Evolutionary conservation across 2,888 invertebrate genomes (phyloP), one percentile per base, ranked within the genome.

Genomic region (Harpalus rufipes): DNA sequence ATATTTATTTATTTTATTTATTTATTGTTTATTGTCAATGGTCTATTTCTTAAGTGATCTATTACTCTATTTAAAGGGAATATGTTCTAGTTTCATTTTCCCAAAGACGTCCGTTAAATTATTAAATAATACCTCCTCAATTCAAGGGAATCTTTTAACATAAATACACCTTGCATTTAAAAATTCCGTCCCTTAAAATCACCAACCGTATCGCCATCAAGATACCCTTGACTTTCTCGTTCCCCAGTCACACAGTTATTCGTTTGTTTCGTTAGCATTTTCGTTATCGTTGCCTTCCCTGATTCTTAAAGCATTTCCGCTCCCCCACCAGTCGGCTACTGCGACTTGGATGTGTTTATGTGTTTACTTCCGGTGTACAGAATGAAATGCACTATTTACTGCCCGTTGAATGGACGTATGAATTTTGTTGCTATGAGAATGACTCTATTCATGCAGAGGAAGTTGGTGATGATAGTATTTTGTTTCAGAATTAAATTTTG

Each of bases 281-380:
- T 44, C 41, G 44, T 74, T 74, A 74, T 74, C 72, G 44, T n/a
- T 12, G n/a, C 39, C 39, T 68, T 68, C n/a, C n/a, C 68, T 51
- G 18, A 41, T 74, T 74, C 72, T 74, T 74, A 74, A 74, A 74
- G 72, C 44, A 74, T 18, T 74, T 74, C 72, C 72, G 72, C 4
- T 74, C 18, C 16, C 44, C 10, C 25, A 7, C 44, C 16, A 7
- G 0, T 39, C 41, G n/a, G 41, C 32, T 39, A 68, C 72, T 10
- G 25, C 4, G 41, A 14, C 44, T 16, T 44, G 72, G 72, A 74
- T 51, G 44, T 41, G 72, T 74, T 74, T 74, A 74, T 74, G 44
- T 74, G 72, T 74, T 74, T 74, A 74, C 18, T 74, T 74, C 72
- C 72, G 72, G 72, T 44, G 72, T 8, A 18, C 8, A 74, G 72